Conservation (phyloP, 2,888 invertebrate genomes). For the Limenitis camilla region DNA sequence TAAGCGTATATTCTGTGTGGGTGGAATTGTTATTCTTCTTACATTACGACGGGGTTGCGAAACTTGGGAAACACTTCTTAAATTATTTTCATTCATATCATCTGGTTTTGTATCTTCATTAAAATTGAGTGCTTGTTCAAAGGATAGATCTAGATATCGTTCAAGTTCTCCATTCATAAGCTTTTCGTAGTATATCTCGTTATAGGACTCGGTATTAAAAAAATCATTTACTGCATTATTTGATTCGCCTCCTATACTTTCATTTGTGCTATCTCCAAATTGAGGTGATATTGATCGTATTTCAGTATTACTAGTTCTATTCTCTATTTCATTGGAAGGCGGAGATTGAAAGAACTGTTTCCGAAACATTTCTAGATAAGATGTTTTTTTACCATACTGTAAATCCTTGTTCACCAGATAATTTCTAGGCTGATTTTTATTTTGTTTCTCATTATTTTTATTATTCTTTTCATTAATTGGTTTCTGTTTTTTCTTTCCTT, state of each 20-base stretch:
- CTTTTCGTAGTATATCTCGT: conserved; percentile 62
- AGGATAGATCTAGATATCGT: conserved; percentile 43
- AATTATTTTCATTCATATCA: conserved; percentile 35
- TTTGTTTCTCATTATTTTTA: conserved; percentile 28
- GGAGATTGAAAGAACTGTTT: conserved; percentile 53
- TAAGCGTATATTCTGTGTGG: conserved; percentile 46
- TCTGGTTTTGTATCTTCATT: conserved; percentile 34
- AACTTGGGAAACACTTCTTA: conserved; percentile 58
- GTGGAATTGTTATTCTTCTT: conserved; percentile 41
- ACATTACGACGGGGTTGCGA: conserved; percentile 41
- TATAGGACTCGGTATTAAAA: conserved; percentile 59
- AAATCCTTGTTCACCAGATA: conserved; percentile 54
- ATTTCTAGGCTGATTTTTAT: conserved; percentile 33
- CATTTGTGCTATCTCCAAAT: conserved; percentile 61
- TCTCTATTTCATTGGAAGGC: conserved; percentile 18
- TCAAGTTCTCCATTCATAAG: conserved; percentile 43
- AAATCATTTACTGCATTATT: conserved; percentile 40
- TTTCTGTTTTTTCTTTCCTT: conserved; percentile 38
- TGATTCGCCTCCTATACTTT: conserved; percentile 48
- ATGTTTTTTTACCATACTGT: conserved; percentile 34
- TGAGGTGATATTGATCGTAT: conserved; percentile 61
- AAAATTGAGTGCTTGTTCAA: conserved; percentile 39
- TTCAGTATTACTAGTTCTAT: conserved; percentile 34
- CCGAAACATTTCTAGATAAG: conserved; percentile 60
- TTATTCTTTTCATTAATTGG: conserved; percentile 28